A percentile compares a stretch with the other conserved stretches of the same genome.
Evolutionary conservation across 2,888 invertebrate species (phyloP).

Genomic region (Cloeon dipterum): DNA sequence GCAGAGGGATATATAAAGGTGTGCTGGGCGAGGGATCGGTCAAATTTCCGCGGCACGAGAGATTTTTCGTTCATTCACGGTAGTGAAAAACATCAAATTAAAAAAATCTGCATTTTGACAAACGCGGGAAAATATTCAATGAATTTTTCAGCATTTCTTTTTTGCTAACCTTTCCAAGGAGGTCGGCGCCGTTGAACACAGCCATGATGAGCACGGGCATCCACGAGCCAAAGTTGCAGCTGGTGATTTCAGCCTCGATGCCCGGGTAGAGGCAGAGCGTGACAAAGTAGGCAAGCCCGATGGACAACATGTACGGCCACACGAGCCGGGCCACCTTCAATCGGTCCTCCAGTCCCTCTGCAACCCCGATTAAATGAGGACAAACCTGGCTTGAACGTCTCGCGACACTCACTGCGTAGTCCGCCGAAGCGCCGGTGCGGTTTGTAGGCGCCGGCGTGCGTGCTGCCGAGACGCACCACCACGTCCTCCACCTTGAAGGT

Average conservation of each 20-base stretch:
- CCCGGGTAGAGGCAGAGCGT: constrained; percentile 79
- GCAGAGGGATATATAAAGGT: no score
- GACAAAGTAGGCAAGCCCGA: constrained; percentile 70
- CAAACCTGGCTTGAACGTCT: no score
- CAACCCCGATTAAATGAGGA: no score
- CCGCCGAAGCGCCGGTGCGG: constrained; percentile 23
- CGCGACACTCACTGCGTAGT: constrained; percentile 22
- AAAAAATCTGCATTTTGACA: no score
- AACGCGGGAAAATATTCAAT: no score
- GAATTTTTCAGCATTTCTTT: no score
- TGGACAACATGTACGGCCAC: constrained; percentile 78
- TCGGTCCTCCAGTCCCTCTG: constrained; percentile 46
- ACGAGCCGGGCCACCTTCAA: constrained; percentile 64
- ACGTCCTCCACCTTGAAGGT: constrained; percentile 57
- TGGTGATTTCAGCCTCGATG: constrained; percentile 68
- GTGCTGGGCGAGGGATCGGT: no score
- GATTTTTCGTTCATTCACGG: no score
- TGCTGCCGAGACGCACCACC: constrained; percentile 32
- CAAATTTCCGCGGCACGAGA: no score
- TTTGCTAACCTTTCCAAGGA: constrained; percentile 50
- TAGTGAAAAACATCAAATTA: not conserved
- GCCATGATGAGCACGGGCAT: constrained; percentile 84
- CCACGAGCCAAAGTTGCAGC: constrained; percentile 64
- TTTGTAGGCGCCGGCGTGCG: constrained; percentile 6
- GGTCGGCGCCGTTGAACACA: constrained; percentile 66